Evolutionary conservation across 2,888 invertebrate species (phyloP).

Genomic region (Trichopria drosophilae): DNA sequence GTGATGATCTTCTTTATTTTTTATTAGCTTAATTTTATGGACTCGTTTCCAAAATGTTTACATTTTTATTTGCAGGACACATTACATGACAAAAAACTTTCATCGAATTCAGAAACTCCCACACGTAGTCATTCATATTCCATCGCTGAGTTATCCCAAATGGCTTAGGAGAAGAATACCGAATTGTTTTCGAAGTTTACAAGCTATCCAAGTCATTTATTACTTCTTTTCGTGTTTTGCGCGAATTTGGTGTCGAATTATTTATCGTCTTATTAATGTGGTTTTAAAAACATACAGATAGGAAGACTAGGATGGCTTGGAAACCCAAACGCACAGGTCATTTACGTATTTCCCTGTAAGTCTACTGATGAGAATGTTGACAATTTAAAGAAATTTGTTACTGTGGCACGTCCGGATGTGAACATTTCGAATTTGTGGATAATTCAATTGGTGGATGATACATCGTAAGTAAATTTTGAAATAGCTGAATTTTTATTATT

Average conservation of each 20-base stretch:
- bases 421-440: constrained; percentile 34
- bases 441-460: constrained; percentile 23
- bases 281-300: constrained; percentile 25
- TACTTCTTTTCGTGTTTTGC: background rate
- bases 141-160: constrained; percentile 36
- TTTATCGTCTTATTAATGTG: background rate
- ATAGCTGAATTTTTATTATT: background rate
- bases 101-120: constrained; percentile 21
- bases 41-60: background rate
- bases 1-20: constrained; percentile 17
- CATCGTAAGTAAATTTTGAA: background rate
- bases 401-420: constrained; percentile 33
- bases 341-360: constrained; percentile 36
- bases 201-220: constrained; percentile 37
- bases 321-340: constrained; percentile 33
- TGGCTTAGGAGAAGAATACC: constrained; percentile 28
- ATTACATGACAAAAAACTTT: constrained; percentile 36
- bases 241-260: background rate
- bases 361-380: constrained; percentile 19
- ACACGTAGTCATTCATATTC: constrained; percentile 37
- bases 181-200: constrained; percentile 26
- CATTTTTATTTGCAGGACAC: constrained; percentile 26
- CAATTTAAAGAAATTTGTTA: too few species aligned
- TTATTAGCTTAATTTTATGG: background rate
- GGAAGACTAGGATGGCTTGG: constrained; percentile 39